Percentiles rank a stretch among this genome's conserved stretches.
Conservation (phyloP, 2,113 vertebrate genomes). For the Okapia johnstoni region DNA sequence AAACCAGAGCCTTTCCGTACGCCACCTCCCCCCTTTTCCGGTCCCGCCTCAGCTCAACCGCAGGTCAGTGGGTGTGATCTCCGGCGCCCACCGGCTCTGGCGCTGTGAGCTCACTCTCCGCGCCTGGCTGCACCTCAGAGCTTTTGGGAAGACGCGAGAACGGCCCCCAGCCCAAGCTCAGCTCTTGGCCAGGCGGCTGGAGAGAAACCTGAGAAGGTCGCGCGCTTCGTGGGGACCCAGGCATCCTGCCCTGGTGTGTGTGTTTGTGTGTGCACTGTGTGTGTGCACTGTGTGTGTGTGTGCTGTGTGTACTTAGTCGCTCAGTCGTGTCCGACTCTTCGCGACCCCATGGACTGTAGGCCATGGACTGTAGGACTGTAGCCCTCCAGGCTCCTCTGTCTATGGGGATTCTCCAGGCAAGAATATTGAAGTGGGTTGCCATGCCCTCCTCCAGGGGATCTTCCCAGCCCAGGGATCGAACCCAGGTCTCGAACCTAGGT, state of each 20-base stretch:
- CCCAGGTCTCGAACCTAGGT: neutral
- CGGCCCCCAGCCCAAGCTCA: neutral
- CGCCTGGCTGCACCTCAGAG: neutral
- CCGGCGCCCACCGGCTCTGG: neutral
- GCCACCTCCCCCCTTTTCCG: fast-evolving
- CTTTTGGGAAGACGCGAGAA: neutral
- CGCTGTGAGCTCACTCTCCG: neutral
- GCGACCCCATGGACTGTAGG: too few species aligned
- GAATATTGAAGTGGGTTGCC: neutral
- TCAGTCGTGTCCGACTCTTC: neutral
- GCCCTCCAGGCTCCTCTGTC: neutral
- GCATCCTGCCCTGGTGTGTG: neutral
- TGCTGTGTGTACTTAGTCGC: too few species aligned
- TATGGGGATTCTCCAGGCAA: neutral
- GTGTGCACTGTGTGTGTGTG: too few species aligned
- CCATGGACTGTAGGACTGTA: too few species aligned
- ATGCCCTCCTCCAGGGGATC: neutral
- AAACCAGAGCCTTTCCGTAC: neutral
- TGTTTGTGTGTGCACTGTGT: too few species aligned
- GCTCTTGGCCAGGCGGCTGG: neutral
- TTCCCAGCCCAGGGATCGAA: neutral
- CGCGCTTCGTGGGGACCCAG: fast-evolving
- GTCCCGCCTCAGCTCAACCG: neutral
- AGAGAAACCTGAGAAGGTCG: neutral
- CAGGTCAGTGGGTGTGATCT: neutral